Percentiles rank a stretch among this genome's conserved stretches.
Conservation (phyloP, 2,113 vertebrate genomes). For the Butorides virescens region DNA sequence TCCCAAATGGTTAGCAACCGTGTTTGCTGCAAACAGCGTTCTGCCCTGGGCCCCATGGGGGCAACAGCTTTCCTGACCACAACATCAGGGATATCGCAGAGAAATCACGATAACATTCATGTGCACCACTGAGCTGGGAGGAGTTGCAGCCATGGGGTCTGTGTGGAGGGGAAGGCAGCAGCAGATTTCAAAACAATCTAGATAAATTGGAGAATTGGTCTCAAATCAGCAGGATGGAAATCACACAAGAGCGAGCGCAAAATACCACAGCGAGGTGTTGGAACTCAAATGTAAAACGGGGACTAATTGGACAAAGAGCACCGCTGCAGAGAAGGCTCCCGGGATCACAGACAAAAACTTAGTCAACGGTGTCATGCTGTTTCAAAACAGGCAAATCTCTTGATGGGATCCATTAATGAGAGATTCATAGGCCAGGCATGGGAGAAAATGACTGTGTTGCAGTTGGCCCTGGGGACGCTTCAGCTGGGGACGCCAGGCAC, state of each 20-base stretch:
- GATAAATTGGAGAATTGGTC: conserved; percentile 27
- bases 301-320: conserved; percentile 36
- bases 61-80: background rate
- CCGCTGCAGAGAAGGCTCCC: background rate
- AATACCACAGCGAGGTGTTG: conserved; percentile 36
- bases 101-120: background rate
- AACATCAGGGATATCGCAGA: background rate
- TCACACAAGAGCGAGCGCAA: background rate
- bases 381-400: conserved; percentile 20
- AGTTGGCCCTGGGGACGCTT: background rate
- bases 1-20: background rate
- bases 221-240: conserved; percentile 49
- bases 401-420: background rate
- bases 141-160: background rate
- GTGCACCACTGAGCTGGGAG: background rate
- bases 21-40: background rate
- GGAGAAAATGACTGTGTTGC: conserved; percentile 22
- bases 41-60: fast-evolving
- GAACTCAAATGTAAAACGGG: background rate
- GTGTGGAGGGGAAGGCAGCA: background rate
- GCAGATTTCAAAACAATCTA: conserved; percentile 24
- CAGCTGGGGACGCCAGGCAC: background rate
- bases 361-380: background rate
- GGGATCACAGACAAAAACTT: background rate
- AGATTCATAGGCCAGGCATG: background rate